Base-by-base conservation (phyloP, 2,888 invertebrate genomes). In the Rhorus exstirpatorius region DNA sequence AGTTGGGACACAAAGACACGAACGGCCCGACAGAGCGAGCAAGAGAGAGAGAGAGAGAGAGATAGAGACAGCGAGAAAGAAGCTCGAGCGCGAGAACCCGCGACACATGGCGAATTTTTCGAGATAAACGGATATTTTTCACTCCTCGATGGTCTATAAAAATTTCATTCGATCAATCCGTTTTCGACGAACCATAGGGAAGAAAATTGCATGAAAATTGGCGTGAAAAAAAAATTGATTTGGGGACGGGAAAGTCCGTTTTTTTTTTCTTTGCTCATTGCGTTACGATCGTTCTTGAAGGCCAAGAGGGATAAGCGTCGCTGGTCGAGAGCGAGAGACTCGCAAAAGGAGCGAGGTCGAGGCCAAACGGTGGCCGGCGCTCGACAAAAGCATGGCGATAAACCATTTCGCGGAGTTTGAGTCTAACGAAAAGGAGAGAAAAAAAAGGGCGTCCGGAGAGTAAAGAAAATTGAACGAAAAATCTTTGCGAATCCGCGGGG, bases 321-420 rank as follows among this genome's bases (percentile, higher is more conserved):
- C 19, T 71, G 26, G 44, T 14, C 44, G 61, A 63, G 31, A n/a
- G n/a, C n/a, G n/a, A n/a, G 74, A 76, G 46, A 58, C 65, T 67
- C 67, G 58, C 41, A 35, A 19, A 60, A 61, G 35, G 72, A 71
- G 76, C 78, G 87, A 85, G 83, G 84, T 79, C 85, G 87, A 87
- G 85, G 85, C 76, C 78, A 79, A 86, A 80, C 46, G 84, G 83
- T 84, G 78, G 85, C 88, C 86, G 87, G 84, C 81, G 85, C 77
- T 84, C 65, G 76, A 35, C 84, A 79, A 86, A 89, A 88, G 89
- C 89, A 89, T 89, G 89, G 89, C 89, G 89, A 88, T 87, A 84
- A 86, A 88, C 85, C 86, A 79, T 78, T 61, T 17, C 19, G 3
- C 21, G 19, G 14, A 24, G n/a, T 21, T 3, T 1, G 7, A 38